Conservation (phyloP, 1,140 invertebrate genomes). For the Centruroides sculpturatus region DNA sequence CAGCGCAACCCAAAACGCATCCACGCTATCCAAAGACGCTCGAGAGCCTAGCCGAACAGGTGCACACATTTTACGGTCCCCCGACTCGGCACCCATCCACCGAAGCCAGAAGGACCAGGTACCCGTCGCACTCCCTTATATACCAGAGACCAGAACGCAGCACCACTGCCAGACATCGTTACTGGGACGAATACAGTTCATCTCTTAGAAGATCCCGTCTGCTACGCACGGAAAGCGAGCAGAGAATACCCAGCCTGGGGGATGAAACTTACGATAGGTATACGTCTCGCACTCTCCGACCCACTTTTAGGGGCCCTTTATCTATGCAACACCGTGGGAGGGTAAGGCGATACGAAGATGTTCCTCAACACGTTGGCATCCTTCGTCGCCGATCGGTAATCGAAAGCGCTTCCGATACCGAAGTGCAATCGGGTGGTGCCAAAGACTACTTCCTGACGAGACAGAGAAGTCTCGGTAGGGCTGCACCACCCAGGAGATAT, state of each 20-base stretch:
- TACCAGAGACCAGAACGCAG: neutral
- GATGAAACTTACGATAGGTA: conserved; percentile 1
- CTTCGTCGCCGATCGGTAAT: conserved; percentile 19
- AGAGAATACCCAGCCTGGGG: conserved; percentile 21
- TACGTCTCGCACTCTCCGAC: neutral
- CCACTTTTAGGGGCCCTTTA: conserved; percentile 1
- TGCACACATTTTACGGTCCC: conserved; percentile 17
- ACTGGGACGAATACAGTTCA: conserved; percentile 48
- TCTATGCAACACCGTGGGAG: conserved; percentile 10
- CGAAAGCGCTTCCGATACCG: conserved; percentile 80
- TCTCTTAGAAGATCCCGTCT: conserved; percentile 15
- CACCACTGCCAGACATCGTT: conserved; percentile 33
- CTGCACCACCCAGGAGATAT: conserved; percentile 9
- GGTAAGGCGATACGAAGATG: conserved; percentile 15
- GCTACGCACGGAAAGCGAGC: conserved; percentile 25
- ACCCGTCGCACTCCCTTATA: neutral
- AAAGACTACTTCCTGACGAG: conserved; percentile 22
- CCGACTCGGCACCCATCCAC: neutral
- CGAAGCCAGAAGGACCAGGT: neutral
- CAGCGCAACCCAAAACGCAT: conserved; percentile 46
- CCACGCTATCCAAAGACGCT: conserved; percentile 64
- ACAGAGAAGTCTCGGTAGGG: neutral
- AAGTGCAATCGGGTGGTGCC: conserved; percentile 40
- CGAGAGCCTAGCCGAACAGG: conserved; percentile 73
- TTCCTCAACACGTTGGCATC: conserved; percentile 14